Percentiles rank a stretch among this genome's conserved stretches.
These are phyloP conservation scores for Macrostomum lignano DNA, from an alignment of 1,140 invertebrate genomes.

Conservation along the genomic window DNA sequence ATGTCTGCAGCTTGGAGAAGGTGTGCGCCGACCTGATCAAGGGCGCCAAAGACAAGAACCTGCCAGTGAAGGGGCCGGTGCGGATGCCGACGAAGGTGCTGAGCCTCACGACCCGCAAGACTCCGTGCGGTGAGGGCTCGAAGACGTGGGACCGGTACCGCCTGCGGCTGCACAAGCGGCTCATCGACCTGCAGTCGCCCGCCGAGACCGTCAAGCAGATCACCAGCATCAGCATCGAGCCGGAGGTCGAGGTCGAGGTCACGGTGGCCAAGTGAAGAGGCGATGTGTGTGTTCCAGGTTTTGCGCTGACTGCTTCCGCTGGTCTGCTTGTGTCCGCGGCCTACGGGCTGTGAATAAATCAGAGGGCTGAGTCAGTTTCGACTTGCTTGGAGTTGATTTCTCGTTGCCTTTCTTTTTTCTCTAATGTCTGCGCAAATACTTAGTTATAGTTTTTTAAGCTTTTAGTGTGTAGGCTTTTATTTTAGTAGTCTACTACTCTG, in stretches of 20 bases:
- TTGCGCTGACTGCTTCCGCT: not conserved
- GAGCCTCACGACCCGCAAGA: conserved; percentile 91
- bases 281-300: conserved; percentile 25
- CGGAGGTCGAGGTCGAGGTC: conserved; percentile 93
- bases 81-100: conserved; percentile 79
- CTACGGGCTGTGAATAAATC: no score
- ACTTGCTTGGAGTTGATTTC: no score
- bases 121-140: conserved; percentile 97
- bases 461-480: no score
- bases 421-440: no score
- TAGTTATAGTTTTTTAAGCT: no score
- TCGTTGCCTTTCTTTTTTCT: no score
- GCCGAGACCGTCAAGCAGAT: conserved; percentile 97
- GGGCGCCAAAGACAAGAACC: conserved; percentile 76
- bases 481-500: no score
- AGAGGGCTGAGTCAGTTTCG: no score
- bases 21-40: conserved; percentile 37
- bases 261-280: no score
- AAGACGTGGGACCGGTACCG: conserved; percentile 91
- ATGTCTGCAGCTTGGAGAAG: conserved; percentile 2
- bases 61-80: conserved; percentile 80
- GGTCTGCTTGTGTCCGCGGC: not conserved
- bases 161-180: conserved; percentile 93
- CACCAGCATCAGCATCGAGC: conserved; percentile 91
- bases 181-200: conserved; percentile 84